Evolutionary conservation across 2,888 invertebrate genomes (phyloP), one percentile per base, ranked within the genome.

Genomic region (Napeogenes inachia): DNA sequence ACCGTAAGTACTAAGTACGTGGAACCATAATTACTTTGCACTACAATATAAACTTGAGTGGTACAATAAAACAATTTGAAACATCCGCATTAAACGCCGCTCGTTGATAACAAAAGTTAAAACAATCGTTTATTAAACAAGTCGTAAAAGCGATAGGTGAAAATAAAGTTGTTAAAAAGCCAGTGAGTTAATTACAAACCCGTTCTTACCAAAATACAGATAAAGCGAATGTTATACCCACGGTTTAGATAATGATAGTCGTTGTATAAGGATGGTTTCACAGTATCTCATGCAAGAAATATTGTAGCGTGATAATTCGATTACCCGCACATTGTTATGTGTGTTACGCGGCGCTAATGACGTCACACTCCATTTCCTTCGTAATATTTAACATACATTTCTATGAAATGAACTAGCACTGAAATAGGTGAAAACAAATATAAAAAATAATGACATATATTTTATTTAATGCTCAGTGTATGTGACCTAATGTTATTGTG

Each of bases 291-390:
- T 59, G 59, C 62, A 64, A 67, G 60, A 58, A 55, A 45, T 54
- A 54, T 57, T 61, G 55, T 60, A 59, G 54, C 65, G 69, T 61
- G 61, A 69, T 66, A 66, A 66, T 63, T 59, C 55, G 62, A 61
- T 65, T 66, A 68, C 68, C 57, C 57, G 63, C 65, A 64, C 45
- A 54, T 61, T 59, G 61, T 67, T 57, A 66, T 63, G 59, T 63
- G 59, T 59, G 61, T 67, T 57, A 64, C 64, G 60, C 61, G 63
- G 60, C 58, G 58, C 59, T 62, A 62, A 66, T 66, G 69, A 68
- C 64, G 66, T 65, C 66, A 66, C 66, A 68, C 68, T 69, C 69
- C 63, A 69, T 68, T 68, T 68, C 60, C 63, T 46, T 21, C 55
- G 55, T 46, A 59, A 67, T 67, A 67, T 67, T 67, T 55, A 65